Percentiles rank a stretch among this genome's conserved stretches.
Conservation (phyloP, 2,797 vertebrate genomes). For the Dicrostonyx torquatus region DNA sequence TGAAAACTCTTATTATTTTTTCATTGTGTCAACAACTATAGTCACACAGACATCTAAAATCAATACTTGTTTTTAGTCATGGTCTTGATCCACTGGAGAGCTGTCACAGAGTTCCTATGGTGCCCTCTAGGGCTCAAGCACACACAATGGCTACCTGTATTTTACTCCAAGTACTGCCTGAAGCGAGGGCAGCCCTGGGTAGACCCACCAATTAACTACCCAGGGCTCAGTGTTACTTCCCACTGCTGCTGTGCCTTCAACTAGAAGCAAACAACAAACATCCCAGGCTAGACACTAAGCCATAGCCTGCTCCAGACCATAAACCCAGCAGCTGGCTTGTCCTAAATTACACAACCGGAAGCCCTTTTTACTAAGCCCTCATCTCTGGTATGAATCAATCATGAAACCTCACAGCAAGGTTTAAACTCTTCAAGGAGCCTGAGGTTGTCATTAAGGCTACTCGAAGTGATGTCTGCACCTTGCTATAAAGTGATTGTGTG, state of each 20-base stretch:
- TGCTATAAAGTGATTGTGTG: neutral
- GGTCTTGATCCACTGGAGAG: neutral
- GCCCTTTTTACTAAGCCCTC: neutral
- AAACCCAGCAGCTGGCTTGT: neutral
- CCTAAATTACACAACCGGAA: neutral
- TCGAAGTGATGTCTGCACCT: neutral
- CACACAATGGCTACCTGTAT: neutral
- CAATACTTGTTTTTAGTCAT: neutral
- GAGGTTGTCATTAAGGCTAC: neutral
- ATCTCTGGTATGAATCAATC: neutral
- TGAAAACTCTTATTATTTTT: neutral
- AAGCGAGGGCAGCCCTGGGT: neutral
- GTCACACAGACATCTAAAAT: neutral
- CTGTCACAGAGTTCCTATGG: neutral
- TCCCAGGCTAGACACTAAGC: neutral
- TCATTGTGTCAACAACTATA: constrained; percentile 8
- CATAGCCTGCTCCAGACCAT: neutral
- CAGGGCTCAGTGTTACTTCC: neutral
- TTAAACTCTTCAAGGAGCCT: neutral
- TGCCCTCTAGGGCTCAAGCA: neutral
- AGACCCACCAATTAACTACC: neutral
- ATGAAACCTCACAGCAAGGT: neutral
- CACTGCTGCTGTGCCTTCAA: neutral
- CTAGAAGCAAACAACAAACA: neutral
- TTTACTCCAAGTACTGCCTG: neutral